These are phyloP conservation scores for Patiria pectinifera DNA, from an alignment of 53 echinoderm and acorn worm species.

Conservation along the genomic window DNA sequence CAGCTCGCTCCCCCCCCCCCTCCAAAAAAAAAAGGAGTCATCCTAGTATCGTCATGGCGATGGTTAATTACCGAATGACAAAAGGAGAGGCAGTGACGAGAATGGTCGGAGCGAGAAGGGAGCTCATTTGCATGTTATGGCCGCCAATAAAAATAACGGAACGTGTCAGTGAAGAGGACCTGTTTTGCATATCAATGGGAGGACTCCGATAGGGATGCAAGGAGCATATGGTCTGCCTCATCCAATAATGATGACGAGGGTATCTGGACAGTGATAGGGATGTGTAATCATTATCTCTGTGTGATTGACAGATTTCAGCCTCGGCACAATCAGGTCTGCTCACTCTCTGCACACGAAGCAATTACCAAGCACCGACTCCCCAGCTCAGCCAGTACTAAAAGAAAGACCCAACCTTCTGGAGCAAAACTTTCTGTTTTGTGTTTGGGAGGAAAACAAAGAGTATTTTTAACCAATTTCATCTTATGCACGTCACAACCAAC, in stretches of 20 bases:
- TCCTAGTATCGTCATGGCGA: constrained; percentile 44
- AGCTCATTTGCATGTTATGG: constrained; percentile 49
- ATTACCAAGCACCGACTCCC: not conserved
- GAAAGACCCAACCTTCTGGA: no score
- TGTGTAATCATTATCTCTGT: constrained; percentile 3
- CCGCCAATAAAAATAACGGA: not conserved
- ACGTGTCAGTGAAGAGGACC: not conserved
- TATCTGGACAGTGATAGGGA: not conserved
- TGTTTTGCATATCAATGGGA: constrained; percentile 44
- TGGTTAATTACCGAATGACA: constrained; percentile 54
- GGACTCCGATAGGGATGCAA: not conserved
- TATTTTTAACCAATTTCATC: not conserved
- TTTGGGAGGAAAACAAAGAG: not conserved
- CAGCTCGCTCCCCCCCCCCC: not conserved
- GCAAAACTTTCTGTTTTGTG: no score
- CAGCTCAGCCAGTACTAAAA: no score
- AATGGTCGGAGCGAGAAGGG: not conserved
- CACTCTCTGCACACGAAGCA: not conserved
- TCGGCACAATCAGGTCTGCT: not conserved
- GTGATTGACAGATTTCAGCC: constrained; percentile 34
- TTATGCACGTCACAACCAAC: not conserved
- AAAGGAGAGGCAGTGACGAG: constrained; percentile 13
- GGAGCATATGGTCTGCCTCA: constrained; percentile 20
- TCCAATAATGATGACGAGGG: constrained; percentile 40
- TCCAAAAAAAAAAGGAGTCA: constrained; percentile 1